These are phyloP conservation scores for Notocelia uddmanniana DNA, from an alignment of 2,888 invertebrate genomes.

Conservation along the genomic window DNA sequence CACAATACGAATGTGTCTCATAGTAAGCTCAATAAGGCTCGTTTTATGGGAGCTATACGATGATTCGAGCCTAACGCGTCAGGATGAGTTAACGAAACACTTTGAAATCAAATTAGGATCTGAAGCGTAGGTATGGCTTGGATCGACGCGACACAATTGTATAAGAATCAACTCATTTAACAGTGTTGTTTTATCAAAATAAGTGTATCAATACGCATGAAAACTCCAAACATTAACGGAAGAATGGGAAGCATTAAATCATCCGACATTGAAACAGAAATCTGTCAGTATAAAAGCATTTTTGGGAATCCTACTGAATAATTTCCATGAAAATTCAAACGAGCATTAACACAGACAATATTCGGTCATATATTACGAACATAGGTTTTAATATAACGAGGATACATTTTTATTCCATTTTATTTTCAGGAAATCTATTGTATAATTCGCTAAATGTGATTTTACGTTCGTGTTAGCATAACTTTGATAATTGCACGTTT, in stretches of 20 bases:
- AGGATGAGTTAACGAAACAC: no score
- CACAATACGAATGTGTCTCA: no score
- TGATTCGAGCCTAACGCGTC: no score
- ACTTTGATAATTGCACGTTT: not conserved
- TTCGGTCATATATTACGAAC: constrained; percentile 28
- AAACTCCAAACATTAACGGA: not conserved
- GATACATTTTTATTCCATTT: not conserved
- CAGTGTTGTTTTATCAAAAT: not conserved
- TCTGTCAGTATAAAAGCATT: constrained; percentile 10
- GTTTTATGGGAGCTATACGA: no score
- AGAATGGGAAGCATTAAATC: not conserved
- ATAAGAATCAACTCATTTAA: not conserved
- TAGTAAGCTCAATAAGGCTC: no score
- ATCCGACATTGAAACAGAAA: not conserved
- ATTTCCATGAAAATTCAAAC: constrained; percentile 20
- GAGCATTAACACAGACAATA: constrained; percentile 26
- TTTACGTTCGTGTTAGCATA: not conserved
- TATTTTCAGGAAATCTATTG: not conserved
- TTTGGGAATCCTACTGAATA: not conserved
- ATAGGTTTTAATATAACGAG: constrained; percentile 12
- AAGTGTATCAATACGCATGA: not conserved
- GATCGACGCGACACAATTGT: not conserved
- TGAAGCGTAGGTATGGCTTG: not conserved
- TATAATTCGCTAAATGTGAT: not conserved
- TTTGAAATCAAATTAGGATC: not conserved